phyloP scores from a whole-genome alignment of 1,140 invertebrate species.

The Drosophila tristis region DNA sequence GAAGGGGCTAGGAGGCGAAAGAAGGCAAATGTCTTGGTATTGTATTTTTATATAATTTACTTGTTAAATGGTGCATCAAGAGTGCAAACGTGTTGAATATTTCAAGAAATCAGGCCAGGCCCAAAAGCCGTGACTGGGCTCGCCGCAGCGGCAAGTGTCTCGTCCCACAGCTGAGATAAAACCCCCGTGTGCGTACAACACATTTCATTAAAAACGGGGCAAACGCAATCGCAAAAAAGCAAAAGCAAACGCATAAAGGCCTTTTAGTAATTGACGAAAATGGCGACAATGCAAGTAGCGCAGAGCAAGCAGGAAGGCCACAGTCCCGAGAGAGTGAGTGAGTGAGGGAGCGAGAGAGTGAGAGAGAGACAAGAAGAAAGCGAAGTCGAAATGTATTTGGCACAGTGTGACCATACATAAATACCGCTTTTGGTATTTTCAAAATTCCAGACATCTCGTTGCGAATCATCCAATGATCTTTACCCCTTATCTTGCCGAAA shows the following conservation, averaged over 20 bases:
- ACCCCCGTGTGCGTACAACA: conserved; percentile 35
- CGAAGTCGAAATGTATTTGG: conserved; percentile 75
- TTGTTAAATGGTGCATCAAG: conserved; percentile 31
- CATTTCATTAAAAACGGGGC: conserved; percentile 1
- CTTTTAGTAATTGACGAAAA: conserved; percentile 81
- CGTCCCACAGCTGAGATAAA: conserved; percentile 4
- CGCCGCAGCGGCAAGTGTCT: conserved; percentile 33
- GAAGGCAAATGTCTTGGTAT: conserved; percentile 4
- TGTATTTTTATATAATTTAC: conserved; percentile 73
- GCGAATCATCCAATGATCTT: conserved; percentile 1
- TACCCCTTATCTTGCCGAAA: too few species aligned
- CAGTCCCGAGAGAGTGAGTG: conserved; percentile 31
- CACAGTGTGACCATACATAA: conserved; percentile 65
- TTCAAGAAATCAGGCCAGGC: conserved; percentile 25
- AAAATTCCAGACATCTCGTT: neutral
- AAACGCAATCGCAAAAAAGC: conserved; percentile 32
- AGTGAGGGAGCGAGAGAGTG: conserved; percentile 7
- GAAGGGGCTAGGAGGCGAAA: conserved; percentile 8
- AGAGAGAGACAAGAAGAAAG: conserved; percentile 25
- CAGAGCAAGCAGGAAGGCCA: conserved; percentile 29
- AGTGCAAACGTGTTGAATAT: conserved; percentile 66
- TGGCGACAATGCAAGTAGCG: conserved; percentile 75
- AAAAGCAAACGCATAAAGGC: conserved; percentile 52
- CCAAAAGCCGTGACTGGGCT: conserved; percentile 46
- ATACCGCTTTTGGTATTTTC: conserved; percentile 52